These are phyloP conservation scores for Sebastes kiyomatsui DNA, from an alignment of 2,797 vertebrate genomes.

Conservation along the genomic window DNA sequence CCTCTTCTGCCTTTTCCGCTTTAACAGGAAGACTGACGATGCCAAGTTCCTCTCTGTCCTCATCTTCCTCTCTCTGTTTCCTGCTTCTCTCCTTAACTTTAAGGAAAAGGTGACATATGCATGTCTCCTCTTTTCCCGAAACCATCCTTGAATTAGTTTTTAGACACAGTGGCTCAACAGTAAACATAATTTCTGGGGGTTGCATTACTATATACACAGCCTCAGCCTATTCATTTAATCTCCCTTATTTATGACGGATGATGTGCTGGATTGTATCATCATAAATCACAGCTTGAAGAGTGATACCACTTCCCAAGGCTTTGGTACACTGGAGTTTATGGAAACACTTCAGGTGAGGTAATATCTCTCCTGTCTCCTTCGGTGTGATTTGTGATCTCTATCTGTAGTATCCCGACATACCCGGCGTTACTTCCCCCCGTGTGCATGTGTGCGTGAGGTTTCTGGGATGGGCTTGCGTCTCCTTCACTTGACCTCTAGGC, in stretches of 20 bases:
- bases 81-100: conserved; percentile 25
- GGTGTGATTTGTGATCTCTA: conserved; percentile 72
- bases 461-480: conserved; percentile 52
- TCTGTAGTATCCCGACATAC: conserved; percentile 48
- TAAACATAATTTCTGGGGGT: conserved; percentile 34
- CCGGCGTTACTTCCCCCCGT: conserved; percentile 39
- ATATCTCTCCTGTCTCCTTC: conserved; percentile 77
- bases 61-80: conserved; percentile 25
- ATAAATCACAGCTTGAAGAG: conserved; percentile 72
- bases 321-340: conserved; percentile 76
- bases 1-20: conserved; percentile 84
- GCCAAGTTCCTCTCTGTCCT: conserved; percentile 42
- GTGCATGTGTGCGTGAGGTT: conserved; percentile 40
- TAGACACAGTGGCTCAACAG: background rate
- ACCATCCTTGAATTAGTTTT: conserved; percentile 10
- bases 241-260: conserved; percentile 70
- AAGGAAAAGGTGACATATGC: background rate
- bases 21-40: conserved; percentile 70
- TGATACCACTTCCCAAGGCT: conserved; percentile 72
- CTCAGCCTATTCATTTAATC: conserved; percentile 63
- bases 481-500: conserved; percentile 77
- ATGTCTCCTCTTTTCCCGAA: background rate
- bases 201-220: conserved; percentile 24
- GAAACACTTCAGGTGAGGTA: conserved; percentile 78
- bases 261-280: conserved; percentile 52